Evolutionary conservation across 2,113 vertebrate species (phyloP), one percentile per base, ranked within the genome.

Genomic region (Heliornis fulica): DNA sequence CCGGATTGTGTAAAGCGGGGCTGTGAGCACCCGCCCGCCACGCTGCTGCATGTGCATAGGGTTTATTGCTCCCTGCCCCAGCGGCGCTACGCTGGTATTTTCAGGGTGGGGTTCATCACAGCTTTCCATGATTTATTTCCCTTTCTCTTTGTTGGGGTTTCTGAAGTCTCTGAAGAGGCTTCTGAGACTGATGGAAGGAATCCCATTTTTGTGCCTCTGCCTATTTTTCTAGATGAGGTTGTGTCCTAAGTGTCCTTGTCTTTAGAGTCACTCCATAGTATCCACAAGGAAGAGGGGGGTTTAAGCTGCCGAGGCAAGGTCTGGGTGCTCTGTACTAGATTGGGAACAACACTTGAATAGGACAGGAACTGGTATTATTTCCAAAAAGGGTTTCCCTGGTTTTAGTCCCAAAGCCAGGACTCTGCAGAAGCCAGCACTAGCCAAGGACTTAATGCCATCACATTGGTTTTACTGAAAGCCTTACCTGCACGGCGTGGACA

Each of bases 41-140:
- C 96, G 93, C 90, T 90, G 60, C 95, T 96, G 95, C 95, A 82
- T 97, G 95, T 54, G 95, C 28, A 2, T 40, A 5, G 90, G 17
- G 13, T 96, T 96, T 83, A 90, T 56, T 90, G 57, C 64, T 80
- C 84, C 53, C 81, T 93, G 76, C 94, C 94, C 69, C 63, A 36
- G 68, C 87, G 11, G 19, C 7, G 22, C 40, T 28, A 77, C 0
- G 1, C 50, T 93, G 93, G 89, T 90, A 75, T 95, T 83, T 83
- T 71, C 94, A 96, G 96, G 93, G 96, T 93, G 95, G 64, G 92
- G 96, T 87, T 89, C 82, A 83, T 81, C 86, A 78, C 53, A 90
- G 83, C 48, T 26, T 90, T 86, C 91, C 75, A 38, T 82, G 40
- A 95, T 96, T 96, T 95, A 87, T 91, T 91, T 93, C 61, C 28